Evolutionary conservation across 2,888 invertebrate species (phyloP).

Genomic region (Drosophila koepferae): DNA sequence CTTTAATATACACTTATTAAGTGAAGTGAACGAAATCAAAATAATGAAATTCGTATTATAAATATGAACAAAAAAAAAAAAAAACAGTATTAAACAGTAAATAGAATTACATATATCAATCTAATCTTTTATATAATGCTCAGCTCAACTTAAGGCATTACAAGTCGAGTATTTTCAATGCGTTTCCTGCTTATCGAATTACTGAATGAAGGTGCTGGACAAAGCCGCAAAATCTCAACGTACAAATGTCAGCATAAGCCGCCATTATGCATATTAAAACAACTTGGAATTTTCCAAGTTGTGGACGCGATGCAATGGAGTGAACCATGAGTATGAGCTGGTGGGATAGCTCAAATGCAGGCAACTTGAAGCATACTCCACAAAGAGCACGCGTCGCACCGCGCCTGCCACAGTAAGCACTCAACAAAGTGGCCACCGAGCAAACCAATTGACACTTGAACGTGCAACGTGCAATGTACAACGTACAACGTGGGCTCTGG

Average conservation of each 20-base stretch:
- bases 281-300: slow-evolving; percentile 26
- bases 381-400: slow-evolving; percentile 24
- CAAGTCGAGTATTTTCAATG: slow-evolving; percentile 40
- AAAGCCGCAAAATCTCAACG: slow-evolving; percentile 33
- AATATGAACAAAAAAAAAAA: background rate
- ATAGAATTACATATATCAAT: background rate
- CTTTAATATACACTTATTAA: too few species aligned
- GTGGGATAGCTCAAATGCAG: slow-evolving; percentile 26
- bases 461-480: slow-evolving; percentile 39
- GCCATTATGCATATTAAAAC: slow-evolving; percentile 54
- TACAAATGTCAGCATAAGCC: slow-evolving; percentile 23
- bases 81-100: background rate
- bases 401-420: slow-evolving; percentile 55
- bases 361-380: slow-evolving; percentile 44
- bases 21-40: too few species aligned
- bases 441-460: slow-evolving; percentile 77
- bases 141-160: background rate
- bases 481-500: slow-evolving; percentile 7
- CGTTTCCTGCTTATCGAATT: slow-evolving; percentile 54
- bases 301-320: slow-evolving; percentile 33
- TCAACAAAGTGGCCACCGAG: slow-evolving; percentile 72
- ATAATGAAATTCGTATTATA: background rate
- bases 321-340: slow-evolving; percentile 14
- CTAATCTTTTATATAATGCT: background rate
- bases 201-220: slow-evolving; percentile 18